A percentile compares a stretch with the other conserved stretches of the same genome.
These are phyloP conservation scores for Myrmophylax atrothorax DNA, from an alignment of 2,113 vertebrate genomes.

Conservation along the genomic window DNA sequence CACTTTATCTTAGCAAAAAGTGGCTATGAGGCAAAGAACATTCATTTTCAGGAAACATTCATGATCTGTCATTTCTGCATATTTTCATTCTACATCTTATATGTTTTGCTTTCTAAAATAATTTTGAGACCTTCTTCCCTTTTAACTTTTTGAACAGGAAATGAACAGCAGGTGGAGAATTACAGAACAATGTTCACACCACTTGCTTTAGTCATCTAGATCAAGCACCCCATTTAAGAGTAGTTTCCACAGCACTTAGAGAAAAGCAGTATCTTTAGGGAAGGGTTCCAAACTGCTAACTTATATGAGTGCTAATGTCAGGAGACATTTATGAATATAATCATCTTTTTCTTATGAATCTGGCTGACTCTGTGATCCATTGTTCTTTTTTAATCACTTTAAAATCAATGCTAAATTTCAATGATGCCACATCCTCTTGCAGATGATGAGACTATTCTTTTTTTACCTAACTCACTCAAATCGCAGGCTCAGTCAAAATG, in stretches of 20 bases:
- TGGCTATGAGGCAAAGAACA: not conserved
- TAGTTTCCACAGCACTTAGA: not conserved
- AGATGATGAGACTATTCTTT: not conserved
- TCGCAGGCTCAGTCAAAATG: not conserved
- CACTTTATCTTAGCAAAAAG: not conserved
- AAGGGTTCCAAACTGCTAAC: not conserved
- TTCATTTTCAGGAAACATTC: not conserved
- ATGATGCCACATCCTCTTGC: not conserved
- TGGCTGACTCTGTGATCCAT: not conserved
- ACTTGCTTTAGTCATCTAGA: not conserved
- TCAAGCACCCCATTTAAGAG: not conserved
- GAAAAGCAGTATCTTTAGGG: not conserved
- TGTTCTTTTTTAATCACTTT: conserved; percentile 7
- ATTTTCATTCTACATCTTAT: not conserved
- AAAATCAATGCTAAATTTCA: conserved; percentile 6
- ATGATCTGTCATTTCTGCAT: not conserved
- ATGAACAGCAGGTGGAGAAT: not conserved
- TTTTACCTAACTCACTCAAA: not conserved
- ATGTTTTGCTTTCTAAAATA: not conserved
- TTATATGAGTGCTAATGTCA: not conserved
- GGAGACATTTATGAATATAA: not conserved
- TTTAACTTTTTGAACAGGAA: not conserved
- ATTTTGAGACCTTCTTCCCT: not conserved
- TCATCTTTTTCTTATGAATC: not conserved
- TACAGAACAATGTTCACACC: not conserved